phyloP scores from a whole-genome alignment of 1,140 invertebrate genomes.

The Apis florea region DNA sequence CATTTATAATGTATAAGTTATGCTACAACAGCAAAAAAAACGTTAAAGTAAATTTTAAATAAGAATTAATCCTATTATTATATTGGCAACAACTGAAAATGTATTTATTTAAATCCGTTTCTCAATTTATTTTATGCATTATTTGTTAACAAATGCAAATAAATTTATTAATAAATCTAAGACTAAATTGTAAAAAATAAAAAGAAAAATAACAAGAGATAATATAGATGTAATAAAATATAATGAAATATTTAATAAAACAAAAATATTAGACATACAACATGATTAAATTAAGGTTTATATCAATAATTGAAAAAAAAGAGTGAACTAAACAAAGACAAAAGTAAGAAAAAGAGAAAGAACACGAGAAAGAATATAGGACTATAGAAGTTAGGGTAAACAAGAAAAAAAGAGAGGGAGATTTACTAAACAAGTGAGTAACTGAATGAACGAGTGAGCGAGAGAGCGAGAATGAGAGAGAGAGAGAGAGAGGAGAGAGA shows the following conservation, averaged over 20 bases:
- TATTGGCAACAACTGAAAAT: background rate
- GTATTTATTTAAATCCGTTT: background rate
- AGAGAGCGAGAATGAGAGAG: background rate
- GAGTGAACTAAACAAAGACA: background rate
- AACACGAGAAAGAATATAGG: background rate
- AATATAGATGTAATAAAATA: background rate
- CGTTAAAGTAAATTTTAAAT: constrained; percentile 5
- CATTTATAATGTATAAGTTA: constrained; percentile 5
- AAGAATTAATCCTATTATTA: background rate
- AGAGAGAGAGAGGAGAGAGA: background rate
- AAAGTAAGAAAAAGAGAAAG: constrained; percentile 9
- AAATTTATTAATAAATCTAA: background rate
- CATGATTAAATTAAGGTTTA: constrained; percentile 11
- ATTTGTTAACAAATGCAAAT: background rate
- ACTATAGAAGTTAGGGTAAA: constrained; percentile 14
- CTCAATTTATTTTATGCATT: background rate
- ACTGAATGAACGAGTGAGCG: constrained; percentile 17
- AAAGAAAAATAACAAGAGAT: background rate
- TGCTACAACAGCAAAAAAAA: background rate
- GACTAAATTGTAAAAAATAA: too few relatives aligned
- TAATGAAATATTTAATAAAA: background rate
- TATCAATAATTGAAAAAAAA: background rate
- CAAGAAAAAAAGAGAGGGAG: constrained; percentile 8
- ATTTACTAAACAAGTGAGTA: constrained; percentile 38
- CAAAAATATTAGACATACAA: background rate